Evolutionary conservation across 2,888 invertebrate species (phyloP), one percentile per base, ranked within the genome.

Genomic region (Cheilosia impressa): DNA sequence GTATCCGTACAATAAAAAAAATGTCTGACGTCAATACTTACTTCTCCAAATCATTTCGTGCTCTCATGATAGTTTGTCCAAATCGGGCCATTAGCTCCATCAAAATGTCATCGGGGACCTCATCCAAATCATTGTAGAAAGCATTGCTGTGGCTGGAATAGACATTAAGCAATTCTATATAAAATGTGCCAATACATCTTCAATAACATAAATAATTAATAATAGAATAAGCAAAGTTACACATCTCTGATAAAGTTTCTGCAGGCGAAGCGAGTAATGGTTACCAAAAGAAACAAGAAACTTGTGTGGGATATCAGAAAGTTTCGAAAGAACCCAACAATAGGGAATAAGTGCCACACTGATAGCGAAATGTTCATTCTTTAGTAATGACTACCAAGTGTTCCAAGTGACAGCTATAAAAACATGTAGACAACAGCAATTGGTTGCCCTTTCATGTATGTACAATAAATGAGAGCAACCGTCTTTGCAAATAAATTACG

Each of bases 31-130:
- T 63, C 4, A 58, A 24, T 57, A 94, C 95, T 94, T 92, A 96
- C 97, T 95, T 96, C 92, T 96, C 96, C 92, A 96, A 93, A 91
- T 96, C 96, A 91, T 96, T 96, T 90, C 95, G 95, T 90, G 96
- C 96, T 88, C 95, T 94, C 89, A 96, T 94, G 87, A 96, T 94
- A 88, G 96, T 95, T 92, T 95, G 96, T 88, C 95, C 95, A 89
- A 97, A 94, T 90, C 96, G 95, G 89, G 95, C 95, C 90, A 97
- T 93, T 92, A 97, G 94, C 89, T 96, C 96, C 93, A 96, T 92
- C 79, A 92, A 91, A 85, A 97, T 94, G 81, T 96, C 95, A 91
- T 97, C 96, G 0, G 96, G 96, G 89, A 96, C 96, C 88, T 96
- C 96, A 77, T 95, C 94, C 88, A 94, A 93, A 41, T 95, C 94